Conservation (phyloP, 2,113 vertebrate genomes). For the Mastomys coucha region DNA sequence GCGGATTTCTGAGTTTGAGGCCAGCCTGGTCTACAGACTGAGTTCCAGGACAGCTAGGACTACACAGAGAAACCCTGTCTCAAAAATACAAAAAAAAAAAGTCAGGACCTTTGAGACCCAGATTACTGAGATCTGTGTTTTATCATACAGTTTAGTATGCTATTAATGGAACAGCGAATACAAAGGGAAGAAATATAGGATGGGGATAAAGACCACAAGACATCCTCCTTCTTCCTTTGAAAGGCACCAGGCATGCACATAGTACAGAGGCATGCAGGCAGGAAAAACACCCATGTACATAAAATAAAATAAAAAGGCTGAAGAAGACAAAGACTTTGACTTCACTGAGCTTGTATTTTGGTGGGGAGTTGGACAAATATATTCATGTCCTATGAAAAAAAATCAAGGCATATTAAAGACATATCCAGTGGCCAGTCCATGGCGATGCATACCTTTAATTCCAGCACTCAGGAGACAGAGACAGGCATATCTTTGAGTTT, state of each 20-base stretch:
- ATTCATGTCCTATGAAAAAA: neutral
- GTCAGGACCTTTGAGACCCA: neutral
- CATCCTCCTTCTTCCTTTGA: neutral
- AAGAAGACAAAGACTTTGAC: neutral
- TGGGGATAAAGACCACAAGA: neutral
- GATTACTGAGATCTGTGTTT: neutral
- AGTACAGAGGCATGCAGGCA: neutral
- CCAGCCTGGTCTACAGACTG: too few species aligned
- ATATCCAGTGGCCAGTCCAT: neutral
- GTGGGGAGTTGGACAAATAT: neutral
- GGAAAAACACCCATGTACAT: neutral
- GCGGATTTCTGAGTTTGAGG: too few species aligned
- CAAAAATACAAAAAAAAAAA: neutral
- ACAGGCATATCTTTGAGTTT: too few species aligned
- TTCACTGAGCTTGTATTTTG: neutral
- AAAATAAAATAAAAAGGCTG: neutral
- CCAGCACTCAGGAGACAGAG: too few species aligned
- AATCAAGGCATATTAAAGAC: neutral
- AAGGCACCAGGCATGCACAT: neutral
- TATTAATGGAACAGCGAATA: neutral
- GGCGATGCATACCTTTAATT: too few species aligned
- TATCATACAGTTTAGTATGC: neutral
- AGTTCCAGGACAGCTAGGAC: too few species aligned
- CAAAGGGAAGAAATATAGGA: neutral
- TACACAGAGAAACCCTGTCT: too few species aligned